phyloP scores from a whole-genome alignment of 2,113 vertebrate genomes.

The Phalacrocorax aristotelis region DNA sequence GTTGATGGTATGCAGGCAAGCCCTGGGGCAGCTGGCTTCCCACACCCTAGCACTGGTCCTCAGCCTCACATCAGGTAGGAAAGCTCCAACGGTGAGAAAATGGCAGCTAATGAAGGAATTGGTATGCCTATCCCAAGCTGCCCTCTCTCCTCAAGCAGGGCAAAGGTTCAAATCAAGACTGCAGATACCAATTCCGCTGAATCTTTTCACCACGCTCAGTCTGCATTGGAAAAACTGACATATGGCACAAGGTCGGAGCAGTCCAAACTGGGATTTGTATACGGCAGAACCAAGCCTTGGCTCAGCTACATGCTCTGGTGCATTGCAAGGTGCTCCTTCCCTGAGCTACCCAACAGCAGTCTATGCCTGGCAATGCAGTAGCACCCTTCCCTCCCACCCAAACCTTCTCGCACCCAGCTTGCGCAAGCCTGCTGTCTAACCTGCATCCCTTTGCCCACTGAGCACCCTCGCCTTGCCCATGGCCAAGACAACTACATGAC shows the following conservation, averaged over 20 bases:
- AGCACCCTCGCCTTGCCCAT: fast-evolving
- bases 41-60: not conserved
- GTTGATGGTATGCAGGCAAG: not conserved
- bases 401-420: not conserved
- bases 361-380: not conserved
- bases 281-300: not conserved
- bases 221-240: not conserved
- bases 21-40: not conserved
- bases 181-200: not conserved
- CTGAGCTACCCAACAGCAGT: fast-evolving
- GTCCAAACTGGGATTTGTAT: not conserved
- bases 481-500: fast-evolving
- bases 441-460: not conserved
- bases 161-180: not conserved
- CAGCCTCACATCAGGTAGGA: not conserved
- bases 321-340: not conserved
- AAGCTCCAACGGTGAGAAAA: not conserved
- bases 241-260: fast-evolving
- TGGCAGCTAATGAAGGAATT: not conserved
- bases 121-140: not conserved
- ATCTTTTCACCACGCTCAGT: not conserved
- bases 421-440: not conserved
- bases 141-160: not conserved
- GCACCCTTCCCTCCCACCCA: not conserved
- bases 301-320: too few species aligned